Evolutionary conservation across 2,888 invertebrate species (phyloP).

Genomic region (Octonoba sinensis): DNA sequence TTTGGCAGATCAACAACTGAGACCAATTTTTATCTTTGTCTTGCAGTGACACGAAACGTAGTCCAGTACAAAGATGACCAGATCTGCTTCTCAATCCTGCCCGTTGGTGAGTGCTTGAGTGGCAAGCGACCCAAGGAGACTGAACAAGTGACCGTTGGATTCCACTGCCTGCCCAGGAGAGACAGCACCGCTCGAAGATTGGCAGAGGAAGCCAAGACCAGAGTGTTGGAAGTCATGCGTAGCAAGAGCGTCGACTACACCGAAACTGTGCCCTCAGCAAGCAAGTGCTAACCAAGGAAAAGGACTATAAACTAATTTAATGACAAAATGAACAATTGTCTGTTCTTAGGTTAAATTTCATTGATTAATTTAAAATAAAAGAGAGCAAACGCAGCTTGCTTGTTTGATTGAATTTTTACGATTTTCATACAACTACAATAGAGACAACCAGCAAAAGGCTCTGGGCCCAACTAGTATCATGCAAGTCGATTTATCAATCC

Average conservation of each 20-base stretch:
- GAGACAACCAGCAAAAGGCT: too few relatives aligned
- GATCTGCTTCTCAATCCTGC: constrained; percentile 59
- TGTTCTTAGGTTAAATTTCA: too few relatives aligned
- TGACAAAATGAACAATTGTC: too few relatives aligned
- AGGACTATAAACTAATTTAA: constrained; percentile 7
- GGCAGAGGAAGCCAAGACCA: constrained; percentile 29
- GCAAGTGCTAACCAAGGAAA: constrained; percentile 3
- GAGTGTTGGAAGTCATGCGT: constrained; percentile 58
- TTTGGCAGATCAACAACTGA: too few relatives aligned
- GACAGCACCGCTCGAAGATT: constrained; percentile 46
- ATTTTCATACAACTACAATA: too few relatives aligned
- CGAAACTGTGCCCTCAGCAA: constrained; percentile 12
- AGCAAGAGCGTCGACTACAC: constrained; percentile 55
- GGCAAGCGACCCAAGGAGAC: background rate
- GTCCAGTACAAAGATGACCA: constrained; percentile 17
- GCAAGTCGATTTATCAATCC: too few relatives aligned
- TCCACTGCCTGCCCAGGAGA: constrained; percentile 62
- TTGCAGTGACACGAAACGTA: constrained; percentile 28
- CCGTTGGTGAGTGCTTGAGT: constrained; percentile 41
- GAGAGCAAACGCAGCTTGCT: too few relatives aligned
- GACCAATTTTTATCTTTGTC: background rate
- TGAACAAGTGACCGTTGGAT: constrained; percentile 18
- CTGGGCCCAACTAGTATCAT: too few relatives aligned
- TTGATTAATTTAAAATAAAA: too few relatives aligned
- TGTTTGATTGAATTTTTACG: too few relatives aligned